Evolutionary conservation across 2,888 invertebrate species (phyloP).

Genomic region (Agapostemon virescens): DNA sequence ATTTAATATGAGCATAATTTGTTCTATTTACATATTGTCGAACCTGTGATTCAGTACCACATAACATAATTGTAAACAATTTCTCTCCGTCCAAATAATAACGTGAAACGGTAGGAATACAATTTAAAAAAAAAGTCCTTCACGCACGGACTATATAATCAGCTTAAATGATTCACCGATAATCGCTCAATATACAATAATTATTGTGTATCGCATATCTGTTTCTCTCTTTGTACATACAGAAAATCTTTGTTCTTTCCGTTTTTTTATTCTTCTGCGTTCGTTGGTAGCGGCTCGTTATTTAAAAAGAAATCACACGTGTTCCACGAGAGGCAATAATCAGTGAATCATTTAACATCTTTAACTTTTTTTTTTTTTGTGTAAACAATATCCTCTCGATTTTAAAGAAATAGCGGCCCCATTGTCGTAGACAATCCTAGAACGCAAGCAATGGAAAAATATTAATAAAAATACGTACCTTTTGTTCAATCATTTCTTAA

Average conservation of each 20-base stretch:
- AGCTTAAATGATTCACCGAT: conserved; percentile 60
- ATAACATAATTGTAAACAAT: conserved; percentile 58
- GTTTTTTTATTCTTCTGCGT: conserved; percentile 11
- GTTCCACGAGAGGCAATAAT: conserved; percentile 48
- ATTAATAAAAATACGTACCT: conserved; percentile 73
- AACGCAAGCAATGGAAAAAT: conserved; percentile 79
- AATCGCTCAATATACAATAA: conserved; percentile 45
- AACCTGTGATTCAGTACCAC: conserved; percentile 59
- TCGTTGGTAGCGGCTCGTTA: conserved; percentile 10
- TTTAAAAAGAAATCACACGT: conserved; percentile 12
- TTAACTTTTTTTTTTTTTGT: conserved; percentile 26
- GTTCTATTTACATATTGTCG: conserved; percentile 62
- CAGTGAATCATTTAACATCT: conserved; percentile 60
- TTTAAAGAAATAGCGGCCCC: conserved; percentile 81
- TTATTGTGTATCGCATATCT: conserved; percentile 24
- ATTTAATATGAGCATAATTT: conserved; percentile 67
- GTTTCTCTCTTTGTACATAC: conserved; percentile 37
- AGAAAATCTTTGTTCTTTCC: neutral
- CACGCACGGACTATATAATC: conserved; percentile 49
- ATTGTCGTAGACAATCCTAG: conserved; percentile 80
- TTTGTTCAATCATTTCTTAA: conserved; percentile 33
- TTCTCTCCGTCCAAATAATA: conserved; percentile 55
- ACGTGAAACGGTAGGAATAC: conserved; percentile 55
- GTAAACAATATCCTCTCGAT: conserved; percentile 65
- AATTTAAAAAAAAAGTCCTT: conserved; percentile 51